Percentiles rank a stretch among this genome's conserved stretches.
These are phyloP conservation scores for Bothrops jararaca DNA, from an alignment of 2,113 vertebrate species.

Conservation along the genomic window DNA sequence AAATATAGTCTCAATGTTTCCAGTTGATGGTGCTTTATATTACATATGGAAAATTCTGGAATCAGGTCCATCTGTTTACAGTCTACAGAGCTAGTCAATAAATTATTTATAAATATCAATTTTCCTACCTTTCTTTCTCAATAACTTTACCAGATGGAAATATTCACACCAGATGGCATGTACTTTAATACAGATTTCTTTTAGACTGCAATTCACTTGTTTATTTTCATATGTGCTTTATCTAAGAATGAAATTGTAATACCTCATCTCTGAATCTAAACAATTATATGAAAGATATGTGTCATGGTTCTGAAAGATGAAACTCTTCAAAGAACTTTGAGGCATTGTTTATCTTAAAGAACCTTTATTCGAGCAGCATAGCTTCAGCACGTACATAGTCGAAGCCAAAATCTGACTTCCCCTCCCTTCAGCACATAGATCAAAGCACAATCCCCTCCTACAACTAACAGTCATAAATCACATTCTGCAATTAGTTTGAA, in stretches of 20 bases:
- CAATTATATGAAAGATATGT: background rate
- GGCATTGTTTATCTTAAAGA: too few relatives aligned
- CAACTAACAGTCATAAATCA: too few relatives aligned
- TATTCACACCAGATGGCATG: background rate
- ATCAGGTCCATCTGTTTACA: background rate
- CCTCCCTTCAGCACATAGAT: too few relatives aligned
- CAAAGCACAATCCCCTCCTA: too few relatives aligned
- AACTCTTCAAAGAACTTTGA: too few relatives aligned
- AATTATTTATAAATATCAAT: background rate
- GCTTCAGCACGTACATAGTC: too few relatives aligned
- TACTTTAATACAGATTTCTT: background rate
- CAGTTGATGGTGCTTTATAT: background rate
- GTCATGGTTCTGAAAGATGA: too few relatives aligned
- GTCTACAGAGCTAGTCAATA: background rate
- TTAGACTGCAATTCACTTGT: background rate
- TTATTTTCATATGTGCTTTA: background rate
- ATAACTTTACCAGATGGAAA: background rate
- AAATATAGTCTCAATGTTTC: background rate
- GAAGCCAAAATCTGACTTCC: too few relatives aligned
- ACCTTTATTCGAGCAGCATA: too few relatives aligned
- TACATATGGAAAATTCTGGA: background rate
- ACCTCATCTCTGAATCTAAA: background rate
- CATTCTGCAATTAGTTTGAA: too few relatives aligned
- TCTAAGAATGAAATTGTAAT: background rate
- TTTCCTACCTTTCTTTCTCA: background rate